Evolutionary conservation across 2,113 vertebrate genomes (phyloP).

Genomic region (Eretmochelys imbricata): DNA sequence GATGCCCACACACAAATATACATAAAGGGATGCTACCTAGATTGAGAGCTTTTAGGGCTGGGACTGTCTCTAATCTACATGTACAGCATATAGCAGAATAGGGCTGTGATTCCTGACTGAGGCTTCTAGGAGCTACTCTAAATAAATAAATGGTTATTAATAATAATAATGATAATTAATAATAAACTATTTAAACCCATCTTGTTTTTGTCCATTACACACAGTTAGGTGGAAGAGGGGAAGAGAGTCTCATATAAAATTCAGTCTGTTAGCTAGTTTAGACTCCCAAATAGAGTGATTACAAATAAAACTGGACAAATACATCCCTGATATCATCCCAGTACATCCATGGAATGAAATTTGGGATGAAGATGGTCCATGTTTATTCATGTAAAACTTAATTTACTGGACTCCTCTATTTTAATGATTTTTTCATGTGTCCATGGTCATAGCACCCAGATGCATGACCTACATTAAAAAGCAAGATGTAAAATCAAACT

Average conservation of each 20-base stretch:
- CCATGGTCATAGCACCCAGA: background rate
- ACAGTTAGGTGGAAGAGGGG: background rate
- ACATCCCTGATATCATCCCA: background rate
- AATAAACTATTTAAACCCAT: fast-evolving
- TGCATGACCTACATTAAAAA: background rate
- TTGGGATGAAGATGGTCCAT: background rate
- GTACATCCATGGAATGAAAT: background rate
- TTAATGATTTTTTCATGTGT: background rate
- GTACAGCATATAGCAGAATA: background rate
- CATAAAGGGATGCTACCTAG: background rate
- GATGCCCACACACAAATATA: background rate
- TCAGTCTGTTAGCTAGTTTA: background rate
- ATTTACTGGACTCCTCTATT: background rate
- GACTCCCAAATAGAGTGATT: background rate
- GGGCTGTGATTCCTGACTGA: background rate
- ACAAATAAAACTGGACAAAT: background rate
- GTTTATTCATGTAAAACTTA: background rate
- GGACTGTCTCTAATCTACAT: background rate
- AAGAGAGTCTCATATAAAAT: background rate
- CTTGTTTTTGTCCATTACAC: background rate
- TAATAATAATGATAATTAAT: fast-evolving
- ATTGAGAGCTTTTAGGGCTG: fast-evolving
- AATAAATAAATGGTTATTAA: background rate
- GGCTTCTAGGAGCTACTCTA: background rate
- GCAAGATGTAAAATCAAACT: background rate